These are phyloP conservation scores for Acanthosepion pharaonis DNA, from an alignment of 2,888 invertebrate species.

Conservation along the genomic window DNA sequence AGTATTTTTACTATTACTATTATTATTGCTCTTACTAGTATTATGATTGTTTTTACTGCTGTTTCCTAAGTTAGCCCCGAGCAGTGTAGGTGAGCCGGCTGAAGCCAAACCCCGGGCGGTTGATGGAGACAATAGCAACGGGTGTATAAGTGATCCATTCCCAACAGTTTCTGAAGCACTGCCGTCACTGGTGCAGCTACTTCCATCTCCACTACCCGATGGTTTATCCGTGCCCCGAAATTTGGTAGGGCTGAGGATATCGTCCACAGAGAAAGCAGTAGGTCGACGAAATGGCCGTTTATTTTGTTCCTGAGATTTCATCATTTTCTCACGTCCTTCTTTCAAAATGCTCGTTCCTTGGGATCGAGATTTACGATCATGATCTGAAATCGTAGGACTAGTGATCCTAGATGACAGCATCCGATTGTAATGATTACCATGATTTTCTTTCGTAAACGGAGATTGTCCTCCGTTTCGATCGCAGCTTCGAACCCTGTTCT, in stretches of 20 bases:
- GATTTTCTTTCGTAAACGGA: not conserved
- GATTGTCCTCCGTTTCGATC: not conserved
- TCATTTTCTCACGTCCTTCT: not conserved
- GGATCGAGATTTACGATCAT: not conserved
- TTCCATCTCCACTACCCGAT: not conserved
- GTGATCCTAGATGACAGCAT: not conserved
- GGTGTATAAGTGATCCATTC: not conserved
- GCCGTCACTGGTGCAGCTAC: not conserved
- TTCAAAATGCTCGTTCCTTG: not conserved
- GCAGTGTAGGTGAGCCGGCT: not conserved
- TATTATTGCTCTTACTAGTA: not conserved
- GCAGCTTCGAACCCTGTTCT: not conserved
- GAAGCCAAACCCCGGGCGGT: not conserved
- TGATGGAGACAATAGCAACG: not conserved
- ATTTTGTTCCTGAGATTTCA: conserved; percentile 25
- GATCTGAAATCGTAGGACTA: not conserved
- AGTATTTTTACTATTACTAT: not conserved
- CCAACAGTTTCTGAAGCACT: not conserved
- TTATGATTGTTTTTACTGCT: conserved; percentile 35
- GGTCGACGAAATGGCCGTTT: conserved; percentile 34
- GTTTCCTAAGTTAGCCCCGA: not conserved
- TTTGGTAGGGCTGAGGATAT: conserved; percentile 47
- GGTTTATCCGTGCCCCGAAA: conserved; percentile 40
- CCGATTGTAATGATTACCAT: not conserved
- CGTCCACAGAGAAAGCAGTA: conserved; percentile 42